phyloP scores from a whole-genome alignment of 2,888 invertebrate species.

The Mesoligia furuncula region DNA sequence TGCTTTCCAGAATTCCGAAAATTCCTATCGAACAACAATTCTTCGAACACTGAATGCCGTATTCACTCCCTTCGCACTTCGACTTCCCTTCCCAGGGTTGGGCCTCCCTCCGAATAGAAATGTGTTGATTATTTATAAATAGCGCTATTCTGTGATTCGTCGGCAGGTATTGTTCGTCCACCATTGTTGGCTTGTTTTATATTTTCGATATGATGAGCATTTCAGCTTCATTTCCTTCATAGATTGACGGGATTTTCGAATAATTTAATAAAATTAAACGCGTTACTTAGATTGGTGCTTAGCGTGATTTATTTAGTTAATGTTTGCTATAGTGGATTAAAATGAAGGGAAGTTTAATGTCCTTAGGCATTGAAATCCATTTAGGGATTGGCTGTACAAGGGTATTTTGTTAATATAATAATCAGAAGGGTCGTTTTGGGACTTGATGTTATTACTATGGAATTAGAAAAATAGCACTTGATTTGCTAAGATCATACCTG shows the following conservation, averaged over 20 bases:
- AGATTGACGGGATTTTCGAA: slow-evolving; percentile 46
- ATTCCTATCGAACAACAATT: slow-evolving; percentile 36
- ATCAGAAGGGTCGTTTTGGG: slow-evolving; percentile 8
- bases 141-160: slow-evolving; percentile 78
- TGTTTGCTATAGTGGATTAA: slow-evolving; percentile 44
- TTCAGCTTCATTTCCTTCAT: slow-evolving; percentile 62
- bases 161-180: slow-evolving; percentile 70
- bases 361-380: slow-evolving; percentile 25
- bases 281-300: slow-evolving; percentile 34
- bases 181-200: slow-evolving; percentile 59
- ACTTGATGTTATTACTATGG: background rate
- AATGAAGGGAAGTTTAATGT: slow-evolving; percentile 34
- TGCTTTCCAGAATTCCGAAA: slow-evolving; percentile 29
- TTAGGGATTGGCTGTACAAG: slow-evolving; percentile 32
- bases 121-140: slow-evolving; percentile 83
- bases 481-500: too few relatives aligned
- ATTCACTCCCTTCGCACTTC: slow-evolving; percentile 64
- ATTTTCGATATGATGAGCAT: slow-evolving; percentile 60
- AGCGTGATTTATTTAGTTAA: slow-evolving; percentile 42
- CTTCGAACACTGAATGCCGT: slow-evolving; percentile 56
- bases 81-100: slow-evolving; percentile 57
- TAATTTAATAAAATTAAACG: slow-evolving; percentile 54
- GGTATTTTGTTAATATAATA: slow-evolving; percentile 9
- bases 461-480: too few relatives aligned
- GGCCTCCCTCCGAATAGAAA: slow-evolving; percentile 76